Evolutionary conservation across 2,888 invertebrate species (phyloP).

Genomic region (Torymus auratus): DNA sequence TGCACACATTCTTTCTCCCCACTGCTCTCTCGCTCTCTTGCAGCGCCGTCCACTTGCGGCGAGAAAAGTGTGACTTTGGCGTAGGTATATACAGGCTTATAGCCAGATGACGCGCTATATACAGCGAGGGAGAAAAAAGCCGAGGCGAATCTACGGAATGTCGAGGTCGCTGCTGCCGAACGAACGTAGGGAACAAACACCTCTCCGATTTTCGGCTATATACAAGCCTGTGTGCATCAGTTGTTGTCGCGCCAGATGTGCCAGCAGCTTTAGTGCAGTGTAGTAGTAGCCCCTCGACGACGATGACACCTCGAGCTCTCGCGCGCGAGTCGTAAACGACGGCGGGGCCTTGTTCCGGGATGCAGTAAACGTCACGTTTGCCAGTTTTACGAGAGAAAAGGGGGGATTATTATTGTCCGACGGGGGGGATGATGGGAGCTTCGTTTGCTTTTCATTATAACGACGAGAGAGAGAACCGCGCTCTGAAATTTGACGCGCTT

Average conservation of each 20-base stretch:
- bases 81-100: too few species aligned
- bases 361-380: slow-evolving; percentile 30
- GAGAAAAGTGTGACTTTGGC: neutral
- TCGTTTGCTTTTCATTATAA: slow-evolving; percentile 42
- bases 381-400: slow-evolving; percentile 20
- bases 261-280: too few species aligned
- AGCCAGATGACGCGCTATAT: slow-evolving; percentile 38
- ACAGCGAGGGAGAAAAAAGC: slow-evolving; percentile 5
- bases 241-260: slow-evolving; percentile 36
- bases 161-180: neutral
- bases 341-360: neutral
- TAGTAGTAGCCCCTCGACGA: neutral
- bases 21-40: neutral
- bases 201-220: too few species aligned
- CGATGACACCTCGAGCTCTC: slow-evolving; percentile 33
- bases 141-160: slow-evolving; percentile 44
- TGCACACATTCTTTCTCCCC: slow-evolving; percentile 13
- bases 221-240: too few species aligned
- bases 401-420: neutral
- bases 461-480: neutral
- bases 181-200: too few species aligned
- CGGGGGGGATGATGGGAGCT: neutral
- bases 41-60: neutral
- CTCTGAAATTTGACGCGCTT: too few species aligned
- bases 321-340: slow-evolving; percentile 7